These are phyloP conservation scores for Toxonevra muliebris DNA, from an alignment of 2,888 invertebrate species.

Conservation along the genomic window DNA sequence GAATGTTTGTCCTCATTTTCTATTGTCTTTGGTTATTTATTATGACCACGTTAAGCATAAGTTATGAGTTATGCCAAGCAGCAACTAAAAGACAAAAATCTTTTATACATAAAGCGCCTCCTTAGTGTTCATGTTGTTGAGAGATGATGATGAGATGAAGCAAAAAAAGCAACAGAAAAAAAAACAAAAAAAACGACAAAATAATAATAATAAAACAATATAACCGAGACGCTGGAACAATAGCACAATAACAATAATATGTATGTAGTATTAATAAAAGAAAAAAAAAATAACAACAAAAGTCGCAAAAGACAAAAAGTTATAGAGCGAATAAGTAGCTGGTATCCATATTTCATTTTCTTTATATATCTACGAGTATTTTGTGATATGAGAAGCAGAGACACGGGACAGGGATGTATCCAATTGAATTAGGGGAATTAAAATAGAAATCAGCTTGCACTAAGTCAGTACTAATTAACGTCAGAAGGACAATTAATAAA, in stretches of 20 bases:
- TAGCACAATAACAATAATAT: background rate
- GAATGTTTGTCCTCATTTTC: slow-evolving; percentile 47
- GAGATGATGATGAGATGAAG: background rate
- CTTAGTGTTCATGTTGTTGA: too few species aligned
- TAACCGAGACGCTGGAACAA: background rate
- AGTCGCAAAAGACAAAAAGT: too few species aligned
- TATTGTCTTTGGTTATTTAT: slow-evolving; percentile 48
- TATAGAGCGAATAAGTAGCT: background rate
- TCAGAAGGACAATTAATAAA: too few species aligned
- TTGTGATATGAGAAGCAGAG: too few species aligned
- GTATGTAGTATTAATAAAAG: background rate
- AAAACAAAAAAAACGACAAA: slow-evolving; percentile 2
- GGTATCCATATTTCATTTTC: background rate
- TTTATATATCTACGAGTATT: too few species aligned
- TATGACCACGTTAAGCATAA: slow-evolving; percentile 44
- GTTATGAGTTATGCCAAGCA: slow-evolving; percentile 42
- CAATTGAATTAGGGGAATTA: too few species aligned
- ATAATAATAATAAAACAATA: slow-evolving; percentile 2
- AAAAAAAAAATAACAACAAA: background rate
- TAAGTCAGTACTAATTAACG: too few species aligned
- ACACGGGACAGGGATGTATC: too few species aligned
- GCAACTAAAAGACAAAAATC: background rate
- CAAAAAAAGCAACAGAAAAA: background rate
- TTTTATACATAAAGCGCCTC: background rate
- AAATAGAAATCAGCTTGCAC: too few species aligned